Evolutionary conservation across 1,140 invertebrate genomes (phyloP).

Genomic region (Laupala kohalensis): DNA sequence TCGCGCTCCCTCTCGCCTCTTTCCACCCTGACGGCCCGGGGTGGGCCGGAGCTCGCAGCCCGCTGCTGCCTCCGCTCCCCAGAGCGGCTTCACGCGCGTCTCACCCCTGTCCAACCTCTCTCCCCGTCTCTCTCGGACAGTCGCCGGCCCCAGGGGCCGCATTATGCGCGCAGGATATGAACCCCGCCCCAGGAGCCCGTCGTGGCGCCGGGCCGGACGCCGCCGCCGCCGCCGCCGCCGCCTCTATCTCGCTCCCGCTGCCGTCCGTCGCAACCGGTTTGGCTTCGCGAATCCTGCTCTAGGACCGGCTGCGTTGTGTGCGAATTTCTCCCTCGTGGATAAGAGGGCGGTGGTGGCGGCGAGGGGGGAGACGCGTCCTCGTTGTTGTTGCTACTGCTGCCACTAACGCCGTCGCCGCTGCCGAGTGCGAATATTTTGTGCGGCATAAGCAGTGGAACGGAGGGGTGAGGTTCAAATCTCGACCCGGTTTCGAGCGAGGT

Average conservation of each 20-base stretch:
- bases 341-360: background rate
- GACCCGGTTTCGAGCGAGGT: background rate
- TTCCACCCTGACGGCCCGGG: background rate
- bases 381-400: background rate
- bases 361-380: background rate
- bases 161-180: background rate
- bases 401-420: background rate
- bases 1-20: background rate
- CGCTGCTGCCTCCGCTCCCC: background rate
- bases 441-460: background rate
- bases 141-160: background rate
- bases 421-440: background rate
- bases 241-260: no score
- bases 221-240: no score
- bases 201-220: background rate
- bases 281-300: background rate
- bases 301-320: background rate
- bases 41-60: background rate
- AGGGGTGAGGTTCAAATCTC: background rate
- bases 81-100: background rate
- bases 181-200: background rate
- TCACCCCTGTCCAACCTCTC: background rate
- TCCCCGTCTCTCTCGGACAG: background rate
- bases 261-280: background rate
- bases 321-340: background rate